Evolutionary conservation across 2,797 vertebrate genomes (phyloP), one percentile per base, ranked within the genome.

Genomic region (Protosalanx chinensis): DNA sequence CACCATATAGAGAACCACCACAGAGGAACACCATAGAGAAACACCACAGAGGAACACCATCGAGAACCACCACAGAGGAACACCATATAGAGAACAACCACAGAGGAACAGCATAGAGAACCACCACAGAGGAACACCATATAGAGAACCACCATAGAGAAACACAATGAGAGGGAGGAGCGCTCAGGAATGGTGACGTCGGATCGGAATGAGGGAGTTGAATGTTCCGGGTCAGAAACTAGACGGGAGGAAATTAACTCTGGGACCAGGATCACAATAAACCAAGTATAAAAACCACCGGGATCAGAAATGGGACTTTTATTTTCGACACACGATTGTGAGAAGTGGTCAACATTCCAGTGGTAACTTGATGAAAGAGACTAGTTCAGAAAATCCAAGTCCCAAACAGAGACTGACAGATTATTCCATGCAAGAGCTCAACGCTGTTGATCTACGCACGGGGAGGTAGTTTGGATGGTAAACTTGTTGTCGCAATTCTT

Each of bases 201-300:
- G 88, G 84, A 76, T 76, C 81, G 92, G 92, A 92, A 93, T 92
- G 92, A 93, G 92, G 93, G 92, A 93, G 93, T 91, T 46, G 93
- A 89, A 89, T 90, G 92, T 93, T 94, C 92, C 92, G 90, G 92
- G 89, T 92, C 88, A 92, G 82, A 92, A 91, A 91, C 86, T 90
- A 92, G 88, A 91, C 86, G 89, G 88, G 88, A 91, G 90, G 88
- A 92, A 89, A 91, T 89, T 88, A 90, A 91, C 87, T 91, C 79
- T 77, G 77, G 87, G 86, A 90, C 78, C 68, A 84, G 61, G 71
- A 78, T 77, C 81, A 65, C 23, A 51, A 30, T 32, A 35, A 10
- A 53, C 18, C 35, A 73, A 56, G 67, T 71, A 41, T 71, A 72
- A 53, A 41, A 72, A 65, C 69, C 49, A 20, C 33, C 49, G 23